Percentiles rank a stretch among this genome's conserved stretches.
Evolutionary conservation across 35 echinoderm and acorn worm genomes (phyloP).

Genomic region (Nesometra sesokonis): DNA sequence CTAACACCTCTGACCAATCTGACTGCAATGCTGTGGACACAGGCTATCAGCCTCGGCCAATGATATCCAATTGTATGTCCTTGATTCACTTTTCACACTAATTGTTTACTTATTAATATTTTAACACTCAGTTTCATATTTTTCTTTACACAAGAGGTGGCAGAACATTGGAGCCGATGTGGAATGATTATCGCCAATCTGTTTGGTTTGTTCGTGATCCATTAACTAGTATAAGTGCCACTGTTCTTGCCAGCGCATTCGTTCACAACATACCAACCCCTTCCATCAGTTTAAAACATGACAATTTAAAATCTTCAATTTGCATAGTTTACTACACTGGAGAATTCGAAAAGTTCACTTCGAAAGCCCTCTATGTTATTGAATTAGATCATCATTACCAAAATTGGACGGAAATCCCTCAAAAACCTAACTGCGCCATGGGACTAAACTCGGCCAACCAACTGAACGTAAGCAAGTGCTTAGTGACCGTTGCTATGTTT

Average conservation of each 20-base stretch:
- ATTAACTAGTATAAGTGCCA: not conserved
- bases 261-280: not conserved
- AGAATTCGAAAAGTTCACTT: not conserved
- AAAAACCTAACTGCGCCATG: not conserved
- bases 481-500: slow-evolving; percentile 3
- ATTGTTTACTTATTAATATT: not conserved
- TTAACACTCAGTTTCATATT: not conserved
- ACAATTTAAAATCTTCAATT: not conserved
- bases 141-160: not conserved
- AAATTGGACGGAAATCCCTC: not conserved
- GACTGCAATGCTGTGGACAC: not conserved
- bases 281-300: too few relatives aligned
- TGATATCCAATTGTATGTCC: not conserved
- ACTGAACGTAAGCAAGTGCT: not conserved
- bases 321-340: not conserved
- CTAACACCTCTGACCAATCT: not conserved
- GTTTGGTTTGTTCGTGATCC: not conserved
- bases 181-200: not conserved
- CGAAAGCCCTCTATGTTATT: not conserved
- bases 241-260: not conserved
- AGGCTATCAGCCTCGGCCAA: not conserved
- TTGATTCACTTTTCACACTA: not conserved
- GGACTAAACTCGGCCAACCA: not conserved
- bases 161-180: not conserved
- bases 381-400: not conserved